phyloP scores from a whole-genome alignment of 92 coral and sea anemone species.

The Epizoanthus stellaris region DNA sequence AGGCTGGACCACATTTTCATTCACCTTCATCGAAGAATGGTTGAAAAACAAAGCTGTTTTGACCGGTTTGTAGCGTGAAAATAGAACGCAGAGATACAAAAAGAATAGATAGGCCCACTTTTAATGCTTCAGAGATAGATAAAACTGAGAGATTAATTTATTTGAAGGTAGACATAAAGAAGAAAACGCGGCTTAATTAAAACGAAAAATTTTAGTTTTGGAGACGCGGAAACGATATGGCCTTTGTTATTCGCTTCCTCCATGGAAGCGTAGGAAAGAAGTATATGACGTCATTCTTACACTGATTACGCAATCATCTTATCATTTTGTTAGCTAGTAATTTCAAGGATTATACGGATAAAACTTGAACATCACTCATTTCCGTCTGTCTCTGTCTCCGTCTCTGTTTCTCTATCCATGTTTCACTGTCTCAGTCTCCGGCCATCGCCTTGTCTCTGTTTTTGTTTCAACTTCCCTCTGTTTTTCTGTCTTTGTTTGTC shows the following conservation, averaged over 20 bases:
- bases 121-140: too few relatives aligned
- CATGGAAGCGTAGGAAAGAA: background rate
- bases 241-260: conserved; percentile 15
- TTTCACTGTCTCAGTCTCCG: too few relatives aligned
- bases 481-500: too few relatives aligned
- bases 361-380: too few relatives aligned
- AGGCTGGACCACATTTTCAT: background rate
- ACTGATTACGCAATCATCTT: background rate
- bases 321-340: background rate
- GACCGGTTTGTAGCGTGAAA: too few relatives aligned
- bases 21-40: background rate
- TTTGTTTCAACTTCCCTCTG: too few relatives aligned
- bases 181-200: background rate
- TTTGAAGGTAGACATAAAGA: background rate
- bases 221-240: background rate
- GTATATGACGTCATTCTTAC: background rate
- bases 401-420: too few relatives aligned
- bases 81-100: too few relatives aligned
- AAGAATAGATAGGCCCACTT: too few relatives aligned
- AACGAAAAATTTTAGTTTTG: background rate
- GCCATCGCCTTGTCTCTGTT: too few relatives aligned
- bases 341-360: too few relatives aligned
- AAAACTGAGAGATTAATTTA: background rate
- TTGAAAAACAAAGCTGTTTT: background rate
- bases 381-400: too few relatives aligned